A percentile compares a stretch with the other conserved stretches of the same genome.
Conservation (phyloP, 2,113 vertebrate species). For the Chionis minor region DNA sequence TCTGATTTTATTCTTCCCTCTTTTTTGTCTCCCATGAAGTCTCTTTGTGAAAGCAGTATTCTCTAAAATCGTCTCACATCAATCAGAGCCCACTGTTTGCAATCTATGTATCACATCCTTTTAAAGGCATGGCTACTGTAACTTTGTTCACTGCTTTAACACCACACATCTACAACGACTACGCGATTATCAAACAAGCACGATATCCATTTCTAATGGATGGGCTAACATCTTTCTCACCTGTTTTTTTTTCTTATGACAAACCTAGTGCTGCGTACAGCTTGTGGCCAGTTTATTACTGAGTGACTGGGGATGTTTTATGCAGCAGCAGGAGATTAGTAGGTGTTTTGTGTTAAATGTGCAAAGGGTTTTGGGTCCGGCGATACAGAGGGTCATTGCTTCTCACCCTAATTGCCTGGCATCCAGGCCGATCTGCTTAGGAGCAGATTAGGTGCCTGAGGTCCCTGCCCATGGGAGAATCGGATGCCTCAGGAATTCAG, state of each 20-base stretch:
- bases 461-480: background rate
- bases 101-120: background rate
- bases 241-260: background rate
- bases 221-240: background rate
- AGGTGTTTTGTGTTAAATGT: accelerated
- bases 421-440: background rate
- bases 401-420: background rate
- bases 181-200: background rate
- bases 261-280: accelerated
- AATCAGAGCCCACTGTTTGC: background rate
- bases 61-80: background rate
- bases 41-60: background rate
- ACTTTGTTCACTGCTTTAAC: background rate
- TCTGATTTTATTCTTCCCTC: background rate
- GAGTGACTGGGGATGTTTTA: background rate
- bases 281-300: background rate
- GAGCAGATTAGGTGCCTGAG: background rate
- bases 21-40: background rate
- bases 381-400: background rate
- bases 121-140: background rate
- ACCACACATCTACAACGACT: background rate
- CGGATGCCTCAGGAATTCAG: background rate
- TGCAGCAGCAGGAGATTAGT: background rate
- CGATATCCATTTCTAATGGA: background rate
- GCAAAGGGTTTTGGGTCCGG: background rate